Base-by-base conservation (phyloP, 2,797 vertebrate genomes). In the Galaxias olidus region DNA sequence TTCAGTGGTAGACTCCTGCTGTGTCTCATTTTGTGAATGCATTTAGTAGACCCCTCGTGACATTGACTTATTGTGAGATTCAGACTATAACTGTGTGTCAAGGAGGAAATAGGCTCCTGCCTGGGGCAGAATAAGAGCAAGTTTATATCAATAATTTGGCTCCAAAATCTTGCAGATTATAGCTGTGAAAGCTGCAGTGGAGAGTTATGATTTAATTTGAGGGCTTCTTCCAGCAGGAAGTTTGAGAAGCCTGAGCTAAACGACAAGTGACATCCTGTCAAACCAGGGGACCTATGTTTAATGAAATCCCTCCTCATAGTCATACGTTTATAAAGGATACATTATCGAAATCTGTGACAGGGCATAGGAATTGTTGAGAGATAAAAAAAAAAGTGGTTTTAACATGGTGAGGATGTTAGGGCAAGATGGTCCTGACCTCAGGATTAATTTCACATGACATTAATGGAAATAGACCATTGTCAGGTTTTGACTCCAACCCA, bases 361-460 rank as follows among this genome's bases (percentile, higher is more conserved):
- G 61, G 53, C 46, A 77, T 74, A 68, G 68, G 0, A 40, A 17
- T 8, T 40, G 11, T 30, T 17, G 30, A 13, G 46, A 4, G 62
- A n/a, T n/a, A 73, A 84, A 72, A 54, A 58, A 70, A 64, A 65
- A 70, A 47, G 55, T 48, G 53, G 61, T 69, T 65, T 73, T 19
- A 76, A 71, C 64, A 81, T 54, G 60, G 66, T 53, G 49, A 73
- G 68, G 72, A 71, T 68, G 61, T 67, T 60, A 48, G 59, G 64
- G 64, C 52, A 66, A 44, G 45, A 45, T 68, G 73, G 72, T 58
- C 73, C 68, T 84, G 83, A 77, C 69, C 76, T 73, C 54, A 30
- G 70, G 50, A 78, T 81, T 84, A 78, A 86, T 88, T 80, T 79
- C 74, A 84, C 74, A 77, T 69, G 60, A 56, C 72, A 80, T 86